Evolutionary conservation across 2,113 vertebrate species (phyloP), one percentile per base, ranked within the genome.

Genomic region (Cochlearius cochlearius): DNA sequence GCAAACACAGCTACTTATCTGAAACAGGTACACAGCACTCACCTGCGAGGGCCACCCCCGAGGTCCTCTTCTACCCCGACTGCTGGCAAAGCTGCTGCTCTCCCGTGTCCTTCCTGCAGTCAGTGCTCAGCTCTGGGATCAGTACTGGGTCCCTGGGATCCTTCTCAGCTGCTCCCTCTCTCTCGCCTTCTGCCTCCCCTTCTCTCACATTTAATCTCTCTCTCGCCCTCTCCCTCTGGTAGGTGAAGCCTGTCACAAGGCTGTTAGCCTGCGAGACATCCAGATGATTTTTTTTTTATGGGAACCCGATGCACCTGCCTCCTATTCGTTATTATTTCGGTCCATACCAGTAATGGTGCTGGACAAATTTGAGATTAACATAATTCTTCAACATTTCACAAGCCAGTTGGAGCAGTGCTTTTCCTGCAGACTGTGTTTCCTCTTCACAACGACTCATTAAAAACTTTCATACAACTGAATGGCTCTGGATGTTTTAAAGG

Each of bases 221-320:
- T 69, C 81, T 39, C 32, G 12, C 78, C 64, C 77, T 76, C 77
- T 80, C 58, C 12, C 86, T 85, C 82, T 62, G 62, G 86, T 58
- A 73, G 92, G 74, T 88, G 95, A 60, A 85, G 84, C n/a, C 87
- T 96, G 95, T 95, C 96, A 96, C 91, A 93, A 87, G 64, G 92
- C 94, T 91, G 38, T 97, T 96, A 95, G 90, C 94, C 77, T 20
- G 90, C 2, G 6, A 88, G 64, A 92, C 95, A 96, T 87, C 45
- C 86, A 52, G 79, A 47, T 39, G 13, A 74, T 60, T 72, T 77
- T 72, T 69, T 66, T 86, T 80, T 55, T 36, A 87, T 36, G 74
- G 89, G 79, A 94, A 81, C 66, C 50, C 19, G 1, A 49, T 56
- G 86, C 96, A 96, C 92, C 89, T 93, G 94, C 88, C 82, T 75